A percentile compares a stretch with the other conserved stretches of the same genome.
phyloP scores from a whole-genome alignment of 1,140 invertebrate species.

The Lutraria rhynchaena region DNA sequence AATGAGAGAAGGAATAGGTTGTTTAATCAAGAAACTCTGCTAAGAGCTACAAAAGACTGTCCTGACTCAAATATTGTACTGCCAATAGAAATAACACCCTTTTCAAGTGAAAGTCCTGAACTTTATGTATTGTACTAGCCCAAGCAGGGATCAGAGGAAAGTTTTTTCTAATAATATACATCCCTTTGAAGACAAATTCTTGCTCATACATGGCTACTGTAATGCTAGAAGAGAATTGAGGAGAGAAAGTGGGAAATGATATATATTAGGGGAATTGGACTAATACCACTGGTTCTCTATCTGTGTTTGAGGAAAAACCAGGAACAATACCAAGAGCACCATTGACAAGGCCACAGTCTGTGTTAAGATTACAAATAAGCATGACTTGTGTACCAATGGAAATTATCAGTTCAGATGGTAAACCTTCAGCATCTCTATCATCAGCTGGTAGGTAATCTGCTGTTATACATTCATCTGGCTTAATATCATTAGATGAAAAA shows the following conservation, averaged over 20 bases:
- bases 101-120: slow-evolving; percentile 43
- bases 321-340: slow-evolving; percentile 12
- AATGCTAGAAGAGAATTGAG: too few relatives aligned
- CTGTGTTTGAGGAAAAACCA: background rate
- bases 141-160: slow-evolving; percentile 50
- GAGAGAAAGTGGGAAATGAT: too few relatives aligned
- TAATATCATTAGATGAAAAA: slow-evolving; percentile 36
- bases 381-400: slow-evolving; percentile 26
- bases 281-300: background rate
- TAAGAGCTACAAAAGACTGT: slow-evolving; percentile 51
- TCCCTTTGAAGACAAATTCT: slow-evolving; percentile 37
- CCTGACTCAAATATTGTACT: slow-evolving; percentile 29
- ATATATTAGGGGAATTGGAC: too few relatives aligned
- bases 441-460: slow-evolving; percentile 3
- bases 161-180: slow-evolving; percentile 37
- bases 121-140: slow-evolving; percentile 53
- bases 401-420: slow-evolving; percentile 14
- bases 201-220: slow-evolving; percentile 25
- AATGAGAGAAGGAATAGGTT: slow-evolving; percentile 18
- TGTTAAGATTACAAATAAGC: slow-evolving; percentile 17
- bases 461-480: slow-evolving; percentile 18
- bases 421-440: slow-evolving; percentile 53
- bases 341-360: slow-evolving; percentile 26
- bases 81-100: slow-evolving; percentile 16
- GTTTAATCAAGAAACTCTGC: slow-evolving; percentile 38